A percentile compares a stretch with the other conserved stretches of the same genome.
phyloP scores from a whole-genome alignment of 2,888 invertebrate species.

The Hipparchia semele region DNA sequence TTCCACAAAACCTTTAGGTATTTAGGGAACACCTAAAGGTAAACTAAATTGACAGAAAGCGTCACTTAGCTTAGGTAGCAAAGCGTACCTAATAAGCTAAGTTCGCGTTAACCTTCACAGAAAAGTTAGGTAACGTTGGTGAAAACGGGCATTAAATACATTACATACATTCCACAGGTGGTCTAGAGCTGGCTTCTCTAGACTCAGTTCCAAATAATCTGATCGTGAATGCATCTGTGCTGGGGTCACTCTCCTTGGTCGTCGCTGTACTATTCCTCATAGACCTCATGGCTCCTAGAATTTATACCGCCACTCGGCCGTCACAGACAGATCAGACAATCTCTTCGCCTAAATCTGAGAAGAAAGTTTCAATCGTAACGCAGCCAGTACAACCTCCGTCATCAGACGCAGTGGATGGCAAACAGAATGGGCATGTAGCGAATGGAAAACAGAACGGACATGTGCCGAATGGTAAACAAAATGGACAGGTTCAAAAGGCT shows the following conservation, averaged over 20 bases:
- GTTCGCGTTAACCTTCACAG: too few relatives aligned
- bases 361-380: constrained; percentile 63
- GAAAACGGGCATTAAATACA: not conserved
- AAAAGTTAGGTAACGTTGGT: too few relatives aligned
- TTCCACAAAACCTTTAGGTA: too few relatives aligned
- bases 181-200: constrained; percentile 86
- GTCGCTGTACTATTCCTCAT: constrained; percentile 87
- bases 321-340: constrained; percentile 64
- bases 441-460: constrained; percentile 51
- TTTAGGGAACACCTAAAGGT: too few relatives aligned
- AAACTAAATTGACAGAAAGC: too few relatives aligned
- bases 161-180: constrained; percentile 70
- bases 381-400: constrained; percentile 42
- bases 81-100: too few relatives aligned
- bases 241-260: constrained; percentile 86
- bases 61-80: too few relatives aligned
- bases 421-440: constrained; percentile 55
- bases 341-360: constrained; percentile 59
- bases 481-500: constrained; percentile 60
- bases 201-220: constrained; percentile 87
- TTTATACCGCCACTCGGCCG: constrained; percentile 69
- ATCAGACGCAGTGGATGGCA: constrained; percentile 45
- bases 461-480: constrained; percentile 51
- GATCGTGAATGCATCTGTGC: constrained; percentile 87
- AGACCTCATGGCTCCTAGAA: constrained; percentile 84